phyloP scores from a whole-genome alignment of 35 echinoderm and acorn worm genomes.

The Lytechinus pictus region DNA sequence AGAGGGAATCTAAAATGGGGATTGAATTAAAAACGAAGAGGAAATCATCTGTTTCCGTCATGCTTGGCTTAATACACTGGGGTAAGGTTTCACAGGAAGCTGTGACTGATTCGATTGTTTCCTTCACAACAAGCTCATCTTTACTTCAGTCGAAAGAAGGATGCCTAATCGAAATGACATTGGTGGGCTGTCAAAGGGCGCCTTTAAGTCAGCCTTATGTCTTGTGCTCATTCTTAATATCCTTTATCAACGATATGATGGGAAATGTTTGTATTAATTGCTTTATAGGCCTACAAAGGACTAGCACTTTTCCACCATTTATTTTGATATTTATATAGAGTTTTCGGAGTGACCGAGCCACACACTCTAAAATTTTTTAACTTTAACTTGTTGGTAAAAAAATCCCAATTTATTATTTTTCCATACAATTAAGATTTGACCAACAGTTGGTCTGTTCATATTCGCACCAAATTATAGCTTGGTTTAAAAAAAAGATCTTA shows the following conservation, averaged over 20 bases:
- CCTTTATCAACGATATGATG: neutral
- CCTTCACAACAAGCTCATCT: slow-evolving; percentile 17
- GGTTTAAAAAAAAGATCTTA: no score
- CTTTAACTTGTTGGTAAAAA: no score
- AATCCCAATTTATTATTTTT: no score
- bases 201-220: neutral
- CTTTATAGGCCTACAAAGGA: no score
- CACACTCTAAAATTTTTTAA: no score
- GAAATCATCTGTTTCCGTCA: neutral
- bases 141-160: neutral
- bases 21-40: neutral
- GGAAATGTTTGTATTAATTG: no score
- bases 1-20: neutral
- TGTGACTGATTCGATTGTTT: neutral
- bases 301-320: no score
- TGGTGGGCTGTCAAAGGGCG: neutral
- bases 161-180: neutral
- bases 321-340: no score
- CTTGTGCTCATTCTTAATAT: neutral
- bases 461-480: no score
- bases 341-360: no score
- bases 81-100: neutral
- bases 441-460: no score
- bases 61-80: neutral
- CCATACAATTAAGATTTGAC: no score